Evolutionary conservation across 2,888 invertebrate genomes (phyloP).

Genomic region (Coenonympha glycerion): DNA sequence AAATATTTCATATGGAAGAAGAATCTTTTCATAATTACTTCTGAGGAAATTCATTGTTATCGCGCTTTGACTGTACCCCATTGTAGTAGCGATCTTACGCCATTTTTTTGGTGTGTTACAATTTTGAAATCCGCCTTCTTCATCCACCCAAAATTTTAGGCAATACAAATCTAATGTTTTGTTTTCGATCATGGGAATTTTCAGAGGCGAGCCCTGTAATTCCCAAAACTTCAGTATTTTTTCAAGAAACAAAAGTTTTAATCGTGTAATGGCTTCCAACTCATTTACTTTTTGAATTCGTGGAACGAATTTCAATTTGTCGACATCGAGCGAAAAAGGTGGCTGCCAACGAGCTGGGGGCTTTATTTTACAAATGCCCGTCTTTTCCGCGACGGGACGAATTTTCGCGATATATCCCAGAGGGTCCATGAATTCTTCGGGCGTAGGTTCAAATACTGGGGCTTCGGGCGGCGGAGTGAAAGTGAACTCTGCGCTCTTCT

Average conservation of each 20-base stretch:
- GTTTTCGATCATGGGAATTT: constrained; percentile 82
- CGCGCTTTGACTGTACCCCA: constrained; percentile 78
- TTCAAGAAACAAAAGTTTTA: constrained; percentile 83
- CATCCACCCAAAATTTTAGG: constrained; percentile 77
- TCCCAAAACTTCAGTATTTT: constrained; percentile 85
- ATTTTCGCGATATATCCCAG: constrained; percentile 84
- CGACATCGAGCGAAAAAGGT: constrained; percentile 85
- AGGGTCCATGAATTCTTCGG: constrained; percentile 84
- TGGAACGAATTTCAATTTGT: constrained; percentile 74
- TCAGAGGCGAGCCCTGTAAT: constrained; percentile 78
- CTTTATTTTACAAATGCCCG: constrained; percentile 85
- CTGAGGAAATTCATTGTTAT: constrained; percentile 76
- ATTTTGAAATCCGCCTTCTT: constrained; percentile 76
- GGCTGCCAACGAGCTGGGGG: constrained; percentile 86
- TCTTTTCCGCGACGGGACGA: constrained; percentile 81
- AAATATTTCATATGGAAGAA: constrained; percentile 80
- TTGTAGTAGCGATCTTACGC: constrained; percentile 77
- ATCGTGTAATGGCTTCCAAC: constrained; percentile 81
- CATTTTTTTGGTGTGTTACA: constrained; percentile 80
- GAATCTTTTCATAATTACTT: constrained; percentile 80
- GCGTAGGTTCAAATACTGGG: constrained; percentile 82
- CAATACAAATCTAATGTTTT: constrained; percentile 81
- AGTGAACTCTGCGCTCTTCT: constrained; percentile 69
- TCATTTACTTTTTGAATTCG: constrained; percentile 74
- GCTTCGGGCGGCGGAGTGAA: constrained; percentile 78